Evolutionary conservation across 2,113 vertebrate species (phyloP), one percentile per base, ranked within the genome.

Genomic region (Gadus macrocephalus): DNA sequence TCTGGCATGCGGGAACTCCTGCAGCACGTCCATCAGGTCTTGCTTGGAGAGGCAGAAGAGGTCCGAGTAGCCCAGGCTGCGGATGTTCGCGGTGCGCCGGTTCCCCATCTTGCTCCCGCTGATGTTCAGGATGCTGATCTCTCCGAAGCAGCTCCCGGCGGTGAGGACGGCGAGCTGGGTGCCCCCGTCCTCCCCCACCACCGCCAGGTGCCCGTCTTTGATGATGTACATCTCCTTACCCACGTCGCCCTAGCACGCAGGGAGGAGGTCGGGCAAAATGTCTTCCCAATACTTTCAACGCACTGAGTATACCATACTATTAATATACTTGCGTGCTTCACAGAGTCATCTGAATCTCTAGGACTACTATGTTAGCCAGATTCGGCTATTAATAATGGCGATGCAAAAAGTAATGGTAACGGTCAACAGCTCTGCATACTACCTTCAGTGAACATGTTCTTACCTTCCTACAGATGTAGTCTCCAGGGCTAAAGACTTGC

Each of bases 181-280:
- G 3, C 71, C 64, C 0, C 97, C 96, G 0, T 99, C 96, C 5
- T 98, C 96, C 0, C 91, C 96, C 66, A 98, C 96, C 77, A 98
- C 97, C 0, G 96, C 97, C 76, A 99, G 87, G 67, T 90, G 94
- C 27, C 97, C 97, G 64, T 99, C 96, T 87, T 98, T 98, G 67
- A 99, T 96, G 67, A 99, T 99, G 77, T 99, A 99, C 97, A 99
- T 97, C 87, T 99, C 97, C 72, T 96, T 97, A 25, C 96, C 97
- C 7, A 99, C 94, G 76, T 99, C 96, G 3, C 96, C 96, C 78
- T 89, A 38, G 8, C 7, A 19, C 62, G 65, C 17, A 60, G 31
- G 12, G 59, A 8, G 64, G 4, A 49, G 42, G 42, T 9, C 12
- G 42, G 42, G 11, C 42, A 49, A 49, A 49, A 8, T 9, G 42